Evolutionary conservation across 2,888 invertebrate species (phyloP).

Genomic region (Eilema griseolum): DNA sequence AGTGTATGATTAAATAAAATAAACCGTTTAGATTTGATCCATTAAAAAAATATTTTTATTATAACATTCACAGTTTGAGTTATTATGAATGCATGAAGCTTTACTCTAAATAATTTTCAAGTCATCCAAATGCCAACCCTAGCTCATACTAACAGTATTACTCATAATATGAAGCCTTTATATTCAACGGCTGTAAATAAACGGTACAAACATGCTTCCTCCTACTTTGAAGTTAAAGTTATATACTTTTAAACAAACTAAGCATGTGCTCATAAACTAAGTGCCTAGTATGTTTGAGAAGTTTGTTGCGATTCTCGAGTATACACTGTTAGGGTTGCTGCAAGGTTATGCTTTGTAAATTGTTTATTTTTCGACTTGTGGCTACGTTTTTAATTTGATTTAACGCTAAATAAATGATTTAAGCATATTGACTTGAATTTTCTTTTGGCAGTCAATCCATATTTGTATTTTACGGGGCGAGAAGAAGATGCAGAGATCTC

Average conservation of each 20-base stretch:
- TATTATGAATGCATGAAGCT: too few species aligned
- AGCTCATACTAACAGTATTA: conserved; percentile 25
- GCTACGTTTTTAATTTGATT: not conserved
- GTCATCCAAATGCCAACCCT: conserved; percentile 40
- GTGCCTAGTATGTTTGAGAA: conserved; percentile 33
- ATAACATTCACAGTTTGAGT: conserved; percentile 36
- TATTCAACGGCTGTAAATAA: conserved; percentile 51
- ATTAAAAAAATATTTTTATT: not conserved
- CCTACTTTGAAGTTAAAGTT: conserved; percentile 49
- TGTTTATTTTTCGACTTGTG: not conserved
- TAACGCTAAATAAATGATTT: not conserved
- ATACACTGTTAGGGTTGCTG: conserved; percentile 38
- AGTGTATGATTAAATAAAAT: too few species aligned
- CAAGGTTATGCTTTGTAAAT: not conserved
- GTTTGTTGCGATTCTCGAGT: conserved; percentile 40
- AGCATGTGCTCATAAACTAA: conserved; percentile 46
- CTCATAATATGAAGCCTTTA: conserved; percentile 49
- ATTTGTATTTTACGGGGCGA: too few species aligned
- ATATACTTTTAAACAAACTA: conserved; percentile 54
- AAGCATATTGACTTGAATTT: too few species aligned
- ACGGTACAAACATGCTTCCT: conserved; percentile 39
- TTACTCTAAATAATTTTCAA: conserved; percentile 41
- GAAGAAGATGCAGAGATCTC: too few species aligned
- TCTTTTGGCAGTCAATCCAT: too few species aligned
- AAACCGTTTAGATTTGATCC: too few species aligned